A percentile compares a stretch with the other conserved stretches of the same genome.
phyloP scores from a whole-genome alignment of 23 tunicate species.

The Trididemnum nubilum region DNA sequence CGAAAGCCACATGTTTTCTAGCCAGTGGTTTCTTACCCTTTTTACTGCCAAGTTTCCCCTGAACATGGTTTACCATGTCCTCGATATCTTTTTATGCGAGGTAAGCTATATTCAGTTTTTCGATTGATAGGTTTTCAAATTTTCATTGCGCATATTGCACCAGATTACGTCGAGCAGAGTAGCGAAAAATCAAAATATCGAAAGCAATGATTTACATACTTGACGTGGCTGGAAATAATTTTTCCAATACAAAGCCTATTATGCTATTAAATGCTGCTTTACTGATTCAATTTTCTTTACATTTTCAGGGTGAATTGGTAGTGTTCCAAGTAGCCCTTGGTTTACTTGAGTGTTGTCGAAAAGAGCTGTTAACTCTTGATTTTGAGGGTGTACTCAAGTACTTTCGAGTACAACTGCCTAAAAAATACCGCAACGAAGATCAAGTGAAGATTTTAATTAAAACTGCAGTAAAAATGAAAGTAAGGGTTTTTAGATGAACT shows the following conservation, averaged over 20 bases:
- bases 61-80: constrained; percentile 77
- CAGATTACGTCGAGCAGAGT: too few species aligned
- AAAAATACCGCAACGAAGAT: constrained; percentile 82
- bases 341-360: constrained; percentile 64
- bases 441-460: constrained; percentile 44
- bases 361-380: constrained; percentile 72
- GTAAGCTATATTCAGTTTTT: too few species aligned
- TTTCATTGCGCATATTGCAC: too few species aligned
- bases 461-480: constrained; percentile 69
- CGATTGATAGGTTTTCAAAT: neutral
- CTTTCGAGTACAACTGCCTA: constrained; percentile 93
- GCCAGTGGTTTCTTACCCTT: constrained; percentile 93
- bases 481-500: too few species aligned
- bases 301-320: constrained; percentile 65
- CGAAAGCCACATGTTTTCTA: constrained; percentile 89
- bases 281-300: too few species aligned
- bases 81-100: constrained; percentile 82
- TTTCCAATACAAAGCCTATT: too few species aligned
- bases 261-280: too few species aligned
- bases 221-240: too few species aligned
- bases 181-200: too few species aligned
- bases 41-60: constrained; percentile 97
- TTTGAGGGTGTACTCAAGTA: constrained; percentile 90
- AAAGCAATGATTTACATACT: too few species aligned
- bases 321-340: constrained; percentile 84